Conservation (phyloP, 1,140 invertebrate species). For the Papilio aristodemus region DNA sequence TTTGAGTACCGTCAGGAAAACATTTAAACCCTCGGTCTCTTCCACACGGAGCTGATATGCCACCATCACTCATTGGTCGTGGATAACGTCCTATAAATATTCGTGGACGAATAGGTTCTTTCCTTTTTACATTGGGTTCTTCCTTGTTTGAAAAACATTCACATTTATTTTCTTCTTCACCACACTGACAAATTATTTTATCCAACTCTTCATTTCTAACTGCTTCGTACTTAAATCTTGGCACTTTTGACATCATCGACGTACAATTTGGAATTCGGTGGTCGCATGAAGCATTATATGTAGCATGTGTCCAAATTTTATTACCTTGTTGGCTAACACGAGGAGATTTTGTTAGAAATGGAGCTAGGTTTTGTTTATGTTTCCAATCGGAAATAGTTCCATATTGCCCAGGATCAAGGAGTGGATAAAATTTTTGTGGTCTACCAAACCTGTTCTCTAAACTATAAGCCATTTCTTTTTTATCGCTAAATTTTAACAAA, state of each 20-base stretch:
- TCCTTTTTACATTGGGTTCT: slow-evolving; percentile 35
- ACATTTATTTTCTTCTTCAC: slow-evolving; percentile 51
- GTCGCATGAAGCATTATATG: slow-evolving; percentile 45
- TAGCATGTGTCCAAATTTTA: slow-evolving; percentile 57
- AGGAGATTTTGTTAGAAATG: slow-evolving; percentile 55
- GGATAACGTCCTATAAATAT: slow-evolving; percentile 57
- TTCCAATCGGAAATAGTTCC: slow-evolving; percentile 40
- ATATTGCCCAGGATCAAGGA: slow-evolving; percentile 64
- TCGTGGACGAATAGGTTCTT: slow-evolving; percentile 48
- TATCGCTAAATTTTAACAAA: neutral
- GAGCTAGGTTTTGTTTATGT: slow-evolving; percentile 46
- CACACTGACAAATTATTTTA: slow-evolving; percentile 59
- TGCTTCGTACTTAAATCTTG: slow-evolving; percentile 61
- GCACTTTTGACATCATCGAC: slow-evolving; percentile 51
- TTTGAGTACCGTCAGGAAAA: slow-evolving; percentile 40
- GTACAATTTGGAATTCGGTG: slow-evolving; percentile 56
- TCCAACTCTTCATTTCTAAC: slow-evolving; percentile 51
- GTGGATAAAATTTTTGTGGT: slow-evolving; percentile 41
- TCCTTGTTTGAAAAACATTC: slow-evolving; percentile 48
- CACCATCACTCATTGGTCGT: slow-evolving; percentile 36
- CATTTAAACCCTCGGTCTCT: slow-evolving; percentile 48
- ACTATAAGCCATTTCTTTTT: slow-evolving; percentile 52
- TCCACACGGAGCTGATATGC: slow-evolving; percentile 46
- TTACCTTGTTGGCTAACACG: slow-evolving; percentile 39
- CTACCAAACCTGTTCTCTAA: slow-evolving; percentile 46